Conservation (phyloP, 2,797 vertebrate genomes). For the Sebastes itinus region DNA sequence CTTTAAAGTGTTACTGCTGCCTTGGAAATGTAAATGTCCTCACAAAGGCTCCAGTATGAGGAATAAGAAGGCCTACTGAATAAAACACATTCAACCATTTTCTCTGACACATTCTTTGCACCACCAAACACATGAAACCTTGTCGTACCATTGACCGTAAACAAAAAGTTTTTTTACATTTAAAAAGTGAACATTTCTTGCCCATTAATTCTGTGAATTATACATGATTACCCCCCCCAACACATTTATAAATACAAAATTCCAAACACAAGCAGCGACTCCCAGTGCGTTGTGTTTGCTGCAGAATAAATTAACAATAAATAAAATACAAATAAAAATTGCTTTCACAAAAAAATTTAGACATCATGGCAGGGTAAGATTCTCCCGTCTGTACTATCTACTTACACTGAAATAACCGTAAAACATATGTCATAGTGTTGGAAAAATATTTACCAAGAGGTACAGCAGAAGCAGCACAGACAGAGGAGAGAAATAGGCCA, state of each 20-base stretch:
- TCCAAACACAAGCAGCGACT: constrained; percentile 12
- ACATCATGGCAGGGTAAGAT: constrained; percentile 32
- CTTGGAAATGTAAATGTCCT: constrained; percentile 4
- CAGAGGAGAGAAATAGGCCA: constrained; percentile 26
- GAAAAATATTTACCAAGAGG: constrained; percentile 10
- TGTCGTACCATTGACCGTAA: background rate
- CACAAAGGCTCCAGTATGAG: background rate
- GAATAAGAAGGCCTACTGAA: constrained; percentile 26
- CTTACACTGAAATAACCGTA: constrained; percentile 10
- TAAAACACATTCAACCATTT: constrained; percentile 37
- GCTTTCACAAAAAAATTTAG: constrained; percentile 26
- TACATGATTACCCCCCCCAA: background rate
- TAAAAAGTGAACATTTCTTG: constrained; percentile 24
- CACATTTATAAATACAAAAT: constrained; percentile 46
- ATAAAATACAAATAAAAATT: constrained; percentile 60
- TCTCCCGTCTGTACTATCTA: constrained; percentile 3
- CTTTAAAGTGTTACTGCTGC: background rate
- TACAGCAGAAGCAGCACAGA: constrained; percentile 43
- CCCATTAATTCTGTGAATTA: background rate
- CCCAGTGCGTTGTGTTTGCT: constrained; percentile 28
- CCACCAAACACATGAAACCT: background rate
- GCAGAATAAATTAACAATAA: constrained; percentile 78
- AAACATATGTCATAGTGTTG: constrained; percentile 8
- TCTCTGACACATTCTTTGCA: constrained; percentile 33
- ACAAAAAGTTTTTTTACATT: constrained; percentile 19